Percentiles rank a stretch among this genome's conserved stretches.
Evolutionary conservation across 2,888 invertebrate genomes (phyloP).

Genomic region (Adineta ricciae): DNA sequence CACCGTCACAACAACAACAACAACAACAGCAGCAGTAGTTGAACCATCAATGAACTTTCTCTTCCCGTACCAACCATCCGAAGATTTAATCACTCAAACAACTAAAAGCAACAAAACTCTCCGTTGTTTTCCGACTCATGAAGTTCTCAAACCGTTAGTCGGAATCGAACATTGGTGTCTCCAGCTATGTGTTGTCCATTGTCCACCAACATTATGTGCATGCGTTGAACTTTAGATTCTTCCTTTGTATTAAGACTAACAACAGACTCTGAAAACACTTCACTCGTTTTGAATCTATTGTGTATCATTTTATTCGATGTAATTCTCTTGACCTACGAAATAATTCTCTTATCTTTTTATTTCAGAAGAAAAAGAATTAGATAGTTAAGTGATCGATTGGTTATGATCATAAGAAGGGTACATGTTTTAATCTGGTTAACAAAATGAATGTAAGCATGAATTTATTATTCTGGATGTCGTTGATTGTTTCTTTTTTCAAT

Average conservation of each 20-base stretch:
- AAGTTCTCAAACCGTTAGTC: conserved; percentile 8
- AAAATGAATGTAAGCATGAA: no score
- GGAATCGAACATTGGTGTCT: conserved; percentile 10
- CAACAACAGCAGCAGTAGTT: background rate
- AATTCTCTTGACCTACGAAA: background rate
- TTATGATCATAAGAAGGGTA: background rate
- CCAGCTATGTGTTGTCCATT: background rate
- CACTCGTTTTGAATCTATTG: background rate
- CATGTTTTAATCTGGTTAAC: background rate
- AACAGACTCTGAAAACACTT: background rate
- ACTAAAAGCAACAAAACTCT: background rate
- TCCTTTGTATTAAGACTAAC: background rate
- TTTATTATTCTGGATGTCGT: no score
- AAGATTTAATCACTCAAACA: background rate
- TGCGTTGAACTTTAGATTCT: background rate
- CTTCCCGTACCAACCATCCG: background rate
- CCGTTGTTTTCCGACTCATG: background rate
- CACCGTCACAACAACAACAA: background rate
- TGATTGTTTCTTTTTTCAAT: no score
- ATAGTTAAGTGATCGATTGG: background rate
- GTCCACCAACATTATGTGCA: conserved; percentile 15
- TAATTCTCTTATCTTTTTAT: background rate
- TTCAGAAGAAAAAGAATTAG: background rate
- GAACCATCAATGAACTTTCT: background rate
- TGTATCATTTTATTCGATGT: background rate